Evolutionary conservation across 2,797 vertebrate species (phyloP).

Genomic region (Eulemur rubriventer): DNA sequence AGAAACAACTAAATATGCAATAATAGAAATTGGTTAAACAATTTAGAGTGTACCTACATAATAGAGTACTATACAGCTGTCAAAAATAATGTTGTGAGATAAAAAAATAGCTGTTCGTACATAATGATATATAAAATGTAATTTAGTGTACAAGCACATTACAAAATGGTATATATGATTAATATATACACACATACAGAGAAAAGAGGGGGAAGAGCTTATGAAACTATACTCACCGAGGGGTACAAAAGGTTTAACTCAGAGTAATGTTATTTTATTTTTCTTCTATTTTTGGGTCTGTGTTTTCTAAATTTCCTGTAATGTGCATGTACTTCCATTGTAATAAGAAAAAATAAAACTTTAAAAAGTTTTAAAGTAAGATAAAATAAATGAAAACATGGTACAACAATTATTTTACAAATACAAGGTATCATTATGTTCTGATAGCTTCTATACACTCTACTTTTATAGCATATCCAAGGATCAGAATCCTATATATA

Average conservation of each 20-base stretch:
- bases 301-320: conserved; percentile 10
- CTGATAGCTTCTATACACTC: not conserved
- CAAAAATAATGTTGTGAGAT: conserved; percentile 30
- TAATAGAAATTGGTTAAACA: not conserved
- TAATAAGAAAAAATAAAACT: not conserved
- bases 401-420: not conserved
- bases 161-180: not conserved
- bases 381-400: not conserved
- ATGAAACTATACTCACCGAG: not conserved
- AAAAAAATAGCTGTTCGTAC: not conserved
- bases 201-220: fast-evolving
- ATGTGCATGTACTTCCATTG: not conserved
- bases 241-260: not conserved
- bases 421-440: not conserved
- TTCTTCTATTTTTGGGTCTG: not conserved
- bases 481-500: not conserved
- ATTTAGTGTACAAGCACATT: not conserved
- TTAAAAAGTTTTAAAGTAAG: not conserved
- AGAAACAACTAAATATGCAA: not conserved
- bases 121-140: not conserved
- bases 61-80: not conserved
- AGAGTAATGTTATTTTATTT: conserved; percentile 26
- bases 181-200: not conserved
- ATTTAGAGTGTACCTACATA: not conserved
- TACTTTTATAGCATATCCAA: not conserved